Base-by-base conservation (phyloP, 2,888 invertebrate genomes). In the Dryocosmus kuriphilus region DNA sequence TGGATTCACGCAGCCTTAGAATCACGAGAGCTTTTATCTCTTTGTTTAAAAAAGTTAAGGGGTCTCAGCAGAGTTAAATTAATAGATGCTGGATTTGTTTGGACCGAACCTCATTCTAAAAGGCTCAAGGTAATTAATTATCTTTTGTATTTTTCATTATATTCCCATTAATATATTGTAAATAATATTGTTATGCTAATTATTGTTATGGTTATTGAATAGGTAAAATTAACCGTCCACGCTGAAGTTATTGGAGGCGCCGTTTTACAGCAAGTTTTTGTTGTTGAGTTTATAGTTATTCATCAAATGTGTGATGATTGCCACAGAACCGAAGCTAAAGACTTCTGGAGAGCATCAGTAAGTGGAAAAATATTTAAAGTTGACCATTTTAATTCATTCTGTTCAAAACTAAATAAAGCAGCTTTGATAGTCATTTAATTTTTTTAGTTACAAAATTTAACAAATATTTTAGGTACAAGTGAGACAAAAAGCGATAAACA, bases 61-160 rank as follows among this genome's bases (percentile, higher is more conserved):
- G 98, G 98, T 0, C 92, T 99, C 9, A 96, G 95, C 88, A 94
- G 96, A 89, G 97, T 99, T 0, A 97, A 98, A 88, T 93, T 99
- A 22, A 93, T 99, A 76, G 99, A 99, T 93, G 99, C 99, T 60
- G 96, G 96, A 0, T 99, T 99, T 93, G 95, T 98, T 5, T 99
- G 99, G 99, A 99, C 99, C 14, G 99, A 99, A 90, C 98, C 99
- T 55, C 99, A 99, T 93, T 99, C 99, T 1, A 98, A 98, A 92
- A 94, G 99, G 83, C 95, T 99, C 75, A 99, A 99, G 93, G 96
- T 98, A 81, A 14, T 57, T 24, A 57, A n/a, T n/a, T 57, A 2
- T 57, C 4, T n/a, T 78, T 76, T 74, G 46, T 5, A 35, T 11
- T 11, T 61, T 61, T 32, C 14, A 30, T 62, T 62, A 22, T 14